These are phyloP conservation scores for Procambarus clarkii DNA, from an alignment of 1,140 invertebrate genomes.

Conservation along the genomic window DNA sequence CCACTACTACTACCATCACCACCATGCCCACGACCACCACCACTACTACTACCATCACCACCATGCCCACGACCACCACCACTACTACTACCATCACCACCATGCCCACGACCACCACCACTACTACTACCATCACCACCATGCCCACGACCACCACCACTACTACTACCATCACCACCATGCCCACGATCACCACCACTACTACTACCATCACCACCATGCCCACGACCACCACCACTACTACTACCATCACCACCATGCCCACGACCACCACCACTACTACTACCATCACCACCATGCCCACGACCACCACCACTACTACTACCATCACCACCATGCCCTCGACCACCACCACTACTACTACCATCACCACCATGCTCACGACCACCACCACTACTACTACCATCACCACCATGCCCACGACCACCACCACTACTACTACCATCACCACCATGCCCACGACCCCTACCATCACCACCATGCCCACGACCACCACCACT, in stretches of 20 bases:
- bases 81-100: too few species aligned
- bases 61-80: too few species aligned
- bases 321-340: not conserved
- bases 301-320: not conserved
- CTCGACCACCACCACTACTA: not conserved
- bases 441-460: not conserved
- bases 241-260: not conserved
- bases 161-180: conserved; percentile 10
- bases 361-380: not conserved
- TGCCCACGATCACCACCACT: not conserved
- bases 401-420: not conserved
- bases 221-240: not conserved
- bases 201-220: not conserved
- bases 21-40: too few species aligned
- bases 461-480: not conserved
- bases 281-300: not conserved
- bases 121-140: not conserved
- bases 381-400: not conserved
- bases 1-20: too few species aligned
- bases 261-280: conserved; percentile 5
- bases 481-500: not conserved
- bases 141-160: not conserved
- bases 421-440: not conserved
- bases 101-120: too few species aligned
- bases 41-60: not conserved